Percentiles rank a stretch among this genome's conserved stretches.
These are phyloP conservation scores for Noctuana brunneofusca DNA, from an alignment of 2,888 invertebrate species.

Conservation along the genomic window DNA sequence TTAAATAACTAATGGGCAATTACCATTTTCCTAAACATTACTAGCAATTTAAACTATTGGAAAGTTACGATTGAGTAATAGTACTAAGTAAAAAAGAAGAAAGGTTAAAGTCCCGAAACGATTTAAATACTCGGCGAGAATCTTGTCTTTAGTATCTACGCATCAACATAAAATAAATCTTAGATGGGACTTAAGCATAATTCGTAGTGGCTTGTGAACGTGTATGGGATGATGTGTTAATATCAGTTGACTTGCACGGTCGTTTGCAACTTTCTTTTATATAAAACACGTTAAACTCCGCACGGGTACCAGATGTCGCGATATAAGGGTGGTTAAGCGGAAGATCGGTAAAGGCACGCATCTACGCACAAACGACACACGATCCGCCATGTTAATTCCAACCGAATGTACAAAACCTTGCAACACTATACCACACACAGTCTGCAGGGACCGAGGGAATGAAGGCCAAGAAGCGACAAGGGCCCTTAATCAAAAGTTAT, in stretches of 20 bases:
- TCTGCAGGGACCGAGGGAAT: conserved; percentile 1
- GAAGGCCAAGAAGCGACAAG: not conserved
- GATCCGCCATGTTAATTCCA: conserved; percentile 1
- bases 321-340: not conserved
- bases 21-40: no score
- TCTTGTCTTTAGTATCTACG: no score
- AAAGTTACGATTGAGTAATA: no score
- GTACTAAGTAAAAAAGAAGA: no score
- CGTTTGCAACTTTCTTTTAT: not conserved
- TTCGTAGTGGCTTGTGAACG: no score
- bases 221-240: not conserved
- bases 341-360: not conserved
- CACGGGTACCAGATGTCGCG: conserved; percentile 17
- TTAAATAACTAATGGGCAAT: no score
- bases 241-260: not conserved
- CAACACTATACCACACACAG: conserved; percentile 15
- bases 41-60: no score
- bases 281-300: not conserved
- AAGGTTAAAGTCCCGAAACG: no score
- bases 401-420: conserved; percentile 14
- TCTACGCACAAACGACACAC: not conserved
- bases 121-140: no score
- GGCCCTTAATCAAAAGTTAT: not conserved
- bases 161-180: no score
- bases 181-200: no score